Conservation (phyloP, 2,888 invertebrate species). For the Pogonocherus hispidulus region DNA sequence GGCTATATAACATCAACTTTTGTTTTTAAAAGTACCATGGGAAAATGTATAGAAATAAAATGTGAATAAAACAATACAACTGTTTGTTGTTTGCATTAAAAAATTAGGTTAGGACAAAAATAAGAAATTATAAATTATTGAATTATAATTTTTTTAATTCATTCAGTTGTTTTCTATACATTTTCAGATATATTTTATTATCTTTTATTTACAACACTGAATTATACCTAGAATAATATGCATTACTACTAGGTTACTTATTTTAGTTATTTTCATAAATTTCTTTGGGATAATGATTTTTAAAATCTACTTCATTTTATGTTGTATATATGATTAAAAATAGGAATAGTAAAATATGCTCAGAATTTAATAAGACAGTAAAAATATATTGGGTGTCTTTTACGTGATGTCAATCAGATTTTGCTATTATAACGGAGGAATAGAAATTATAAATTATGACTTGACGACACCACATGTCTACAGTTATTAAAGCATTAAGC, state of each 20-base stretch:
- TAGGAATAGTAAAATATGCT: neutral
- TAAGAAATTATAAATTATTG: no score
- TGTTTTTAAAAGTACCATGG: neutral
- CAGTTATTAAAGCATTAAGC: neutral
- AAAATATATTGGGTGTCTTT: neutral
- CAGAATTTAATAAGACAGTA: neutral
- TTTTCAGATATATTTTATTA: constrained; percentile 6
- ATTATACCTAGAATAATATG: neutral
- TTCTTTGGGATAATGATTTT: neutral
- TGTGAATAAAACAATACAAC: no score
- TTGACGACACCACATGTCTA: constrained; percentile 1
- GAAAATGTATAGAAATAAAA: neutral
- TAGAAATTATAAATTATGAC: no score
- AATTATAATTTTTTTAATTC: no score
- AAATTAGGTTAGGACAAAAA: no score
- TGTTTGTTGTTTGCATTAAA: no score
- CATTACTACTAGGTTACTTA: neutral
- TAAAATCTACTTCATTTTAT: neutral
- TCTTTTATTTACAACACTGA: neutral
- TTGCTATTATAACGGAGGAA: no score
- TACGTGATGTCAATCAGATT: neutral
- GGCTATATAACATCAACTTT: neutral
- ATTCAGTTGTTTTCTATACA: neutral
- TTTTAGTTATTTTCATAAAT: neutral
- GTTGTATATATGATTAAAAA: neutral